A percentile compares a stretch with the other conserved stretches of the same genome.
Evolutionary conservation across 2,113 vertebrate genomes (phyloP).

Genomic region (Erythrocebus patas): DNA sequence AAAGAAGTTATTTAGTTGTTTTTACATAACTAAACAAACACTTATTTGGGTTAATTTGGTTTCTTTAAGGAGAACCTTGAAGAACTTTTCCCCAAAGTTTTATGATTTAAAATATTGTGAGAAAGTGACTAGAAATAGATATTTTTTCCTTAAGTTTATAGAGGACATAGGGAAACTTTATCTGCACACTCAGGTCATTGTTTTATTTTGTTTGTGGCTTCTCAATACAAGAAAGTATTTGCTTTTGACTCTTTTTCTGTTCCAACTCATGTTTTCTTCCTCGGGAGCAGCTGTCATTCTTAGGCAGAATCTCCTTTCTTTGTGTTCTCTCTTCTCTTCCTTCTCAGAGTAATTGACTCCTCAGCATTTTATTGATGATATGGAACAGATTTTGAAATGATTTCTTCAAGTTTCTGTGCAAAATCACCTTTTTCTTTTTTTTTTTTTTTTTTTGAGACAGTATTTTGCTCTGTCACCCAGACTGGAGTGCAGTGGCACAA

Average conservation of each 20-base stretch:
- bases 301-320: background rate
- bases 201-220: background rate
- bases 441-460: too few relatives aligned
- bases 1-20: background rate
- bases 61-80: background rate
- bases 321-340: background rate
- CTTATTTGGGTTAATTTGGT: background rate
- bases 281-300: background rate
- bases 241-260: background rate
- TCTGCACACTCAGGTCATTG: background rate
- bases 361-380: background rate
- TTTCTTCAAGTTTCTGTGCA: background rate
- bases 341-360: background rate
- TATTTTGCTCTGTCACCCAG: too few relatives aligned
- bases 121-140: background rate
- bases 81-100: background rate
- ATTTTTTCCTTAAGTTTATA: background rate
- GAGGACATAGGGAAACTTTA: background rate
- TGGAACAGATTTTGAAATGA: background rate
- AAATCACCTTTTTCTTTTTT: too few relatives aligned
- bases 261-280: background rate
- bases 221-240: background rate
- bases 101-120: background rate
- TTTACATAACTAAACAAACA: background rate
- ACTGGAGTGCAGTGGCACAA: too few relatives aligned